Evolutionary conservation across 1,140 invertebrate species (phyloP).

Genomic region (Acromyrmex echinatior): DNA sequence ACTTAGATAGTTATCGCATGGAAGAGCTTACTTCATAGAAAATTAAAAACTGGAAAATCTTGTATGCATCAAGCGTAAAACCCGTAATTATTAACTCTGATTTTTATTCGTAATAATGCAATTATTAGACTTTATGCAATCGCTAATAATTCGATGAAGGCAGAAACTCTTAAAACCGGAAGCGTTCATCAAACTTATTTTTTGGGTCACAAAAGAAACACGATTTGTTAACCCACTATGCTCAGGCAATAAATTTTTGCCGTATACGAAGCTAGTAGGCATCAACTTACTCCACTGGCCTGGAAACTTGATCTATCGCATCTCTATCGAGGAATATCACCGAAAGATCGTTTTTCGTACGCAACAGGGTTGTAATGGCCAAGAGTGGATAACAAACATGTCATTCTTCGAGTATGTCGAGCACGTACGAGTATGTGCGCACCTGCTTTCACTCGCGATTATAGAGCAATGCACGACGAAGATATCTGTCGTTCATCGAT

Average conservation of each 20-base stretch:
- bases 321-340: neutral
- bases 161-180: neutral
- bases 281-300: constrained; percentile 33
- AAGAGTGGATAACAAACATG: constrained; percentile 12
- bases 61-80: neutral
- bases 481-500: neutral
- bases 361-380: neutral
- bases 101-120: neutral
- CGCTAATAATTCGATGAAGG: neutral
- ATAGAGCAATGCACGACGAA: constrained; percentile 1
- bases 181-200: neutral
- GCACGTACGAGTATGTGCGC: neutral
- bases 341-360: constrained; percentile 4
- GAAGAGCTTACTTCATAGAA: neutral
- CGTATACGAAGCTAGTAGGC: neutral
- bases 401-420: neutral
- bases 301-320: constrained; percentile 34
- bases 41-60: neutral
- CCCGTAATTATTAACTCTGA: neutral
- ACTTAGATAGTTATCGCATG: neutral
- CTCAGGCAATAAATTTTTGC: neutral
- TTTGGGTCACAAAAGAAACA: neutral
- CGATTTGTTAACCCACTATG: neutral
- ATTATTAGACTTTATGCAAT: neutral
- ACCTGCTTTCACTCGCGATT: constrained; percentile 57